Evolutionary conservation across 2,113 vertebrate species (phyloP), one percentile per base, ranked within the genome.

Genomic region (Anoplopoma fimbria): DNA sequence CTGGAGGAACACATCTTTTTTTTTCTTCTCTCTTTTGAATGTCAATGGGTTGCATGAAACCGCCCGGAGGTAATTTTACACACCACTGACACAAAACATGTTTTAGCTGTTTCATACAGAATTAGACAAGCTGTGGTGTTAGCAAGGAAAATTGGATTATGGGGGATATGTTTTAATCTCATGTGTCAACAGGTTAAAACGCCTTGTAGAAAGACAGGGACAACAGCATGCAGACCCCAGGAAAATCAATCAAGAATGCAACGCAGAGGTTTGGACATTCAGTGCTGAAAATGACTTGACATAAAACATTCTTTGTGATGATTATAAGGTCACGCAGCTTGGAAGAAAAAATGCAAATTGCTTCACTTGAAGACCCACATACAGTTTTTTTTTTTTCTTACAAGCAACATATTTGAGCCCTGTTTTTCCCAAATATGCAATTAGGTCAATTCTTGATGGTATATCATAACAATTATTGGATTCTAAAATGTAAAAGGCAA

Each of bases 121-220:
- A 91, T 87, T 84, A 87, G 80, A 79, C 83, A 88, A 85, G 69
- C 81, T 86, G 58, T 75, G 58, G 73, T 25, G 9, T 92, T 81
- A 69, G 82, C 69, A 79, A 69, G 75, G 77, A 83, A 74, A 84
- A 90, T 87, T 85, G 92, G 91, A 92, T 90, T 92, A 90, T 57
- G 17, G 69, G n/a, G 79, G 81, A 69, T 77, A 76, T 78, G 82
- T 92, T 93, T 87, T 89, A 89, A 92, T 88, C 86, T 87, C 38
- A 69, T 73, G 69, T 84, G 88, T 90, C 88, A 86, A 86, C 78
- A 91, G 88, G 79, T 89, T 88, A 87, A 84, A 89, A 83, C 81
- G 82, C 79, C 78, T 86, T 65, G 60, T 65, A 77, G 49, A 83
- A 68, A 83, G 62, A 79, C 61, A 45, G 81, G 55, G 55, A 87